Conservation (phyloP, 2,888 invertebrate species). For the Caenorhabditis sinica region DNA sequence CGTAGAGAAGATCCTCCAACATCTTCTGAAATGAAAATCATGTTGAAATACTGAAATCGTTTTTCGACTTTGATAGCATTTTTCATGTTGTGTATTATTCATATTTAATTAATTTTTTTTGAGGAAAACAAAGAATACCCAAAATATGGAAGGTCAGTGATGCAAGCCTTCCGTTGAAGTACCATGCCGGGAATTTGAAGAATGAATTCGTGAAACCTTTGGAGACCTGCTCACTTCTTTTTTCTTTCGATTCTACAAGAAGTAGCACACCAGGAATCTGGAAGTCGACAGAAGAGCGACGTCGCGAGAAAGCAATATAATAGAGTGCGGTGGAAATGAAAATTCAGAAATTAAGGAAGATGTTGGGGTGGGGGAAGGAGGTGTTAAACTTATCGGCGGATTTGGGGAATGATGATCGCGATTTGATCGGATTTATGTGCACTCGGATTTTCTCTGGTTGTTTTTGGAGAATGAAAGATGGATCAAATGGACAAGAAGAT, state of each 20-base stretch:
- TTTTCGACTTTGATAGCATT: too few relatives aligned
- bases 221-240: conserved; percentile 50
- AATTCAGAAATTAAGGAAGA: background rate
- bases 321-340: conserved; percentile 42
- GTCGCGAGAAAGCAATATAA: conserved; percentile 33
- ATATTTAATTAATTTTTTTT: background rate
- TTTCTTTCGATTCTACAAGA: background rate
- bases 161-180: conserved; percentile 60
- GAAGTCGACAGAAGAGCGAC: background rate
- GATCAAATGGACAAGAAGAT: conserved; percentile 9
- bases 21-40: conserved; percentile 63
- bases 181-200: conserved; percentile 42
- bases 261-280: background rate
- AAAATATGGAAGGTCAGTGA: conserved; percentile 16
- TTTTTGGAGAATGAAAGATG: conserved; percentile 23
- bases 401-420: conserved; percentile 31
- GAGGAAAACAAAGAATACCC: conserved; percentile 40
- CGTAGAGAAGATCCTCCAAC: conserved; percentile 75
- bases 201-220: conserved; percentile 18
- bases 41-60: background rate
- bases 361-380: conserved; percentile 10
- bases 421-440: conserved; percentile 50
- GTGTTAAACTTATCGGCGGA: conserved; percentile 48
- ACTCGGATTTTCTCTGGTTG: conserved; percentile 41
- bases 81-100: background rate